A percentile compares a stretch with the other conserved stretches of the same genome.
Evolutionary conservation across 1,140 invertebrate species (phyloP).

Genomic region (Bombus breviceps): DNA sequence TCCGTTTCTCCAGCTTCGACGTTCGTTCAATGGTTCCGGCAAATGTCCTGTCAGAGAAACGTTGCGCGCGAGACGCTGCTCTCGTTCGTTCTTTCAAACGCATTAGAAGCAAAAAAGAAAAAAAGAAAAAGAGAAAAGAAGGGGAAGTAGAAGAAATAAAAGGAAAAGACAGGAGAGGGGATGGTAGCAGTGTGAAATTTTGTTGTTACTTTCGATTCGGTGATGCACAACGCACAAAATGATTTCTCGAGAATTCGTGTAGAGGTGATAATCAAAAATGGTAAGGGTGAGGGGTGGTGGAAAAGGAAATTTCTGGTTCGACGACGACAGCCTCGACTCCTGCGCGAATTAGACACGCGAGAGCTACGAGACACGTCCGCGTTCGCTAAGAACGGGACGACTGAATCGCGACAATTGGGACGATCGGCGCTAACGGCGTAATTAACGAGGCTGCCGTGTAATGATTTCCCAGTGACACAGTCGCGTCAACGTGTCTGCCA

Average conservation of each 20-base stretch:
- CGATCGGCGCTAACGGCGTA: conserved; percentile 56
- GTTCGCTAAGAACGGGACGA: conserved; percentile 35
- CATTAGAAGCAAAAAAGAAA: background rate
- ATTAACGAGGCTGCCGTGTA: conserved; percentile 55
- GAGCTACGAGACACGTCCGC: conserved; percentile 26
- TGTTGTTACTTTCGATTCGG: conserved; percentile 7
- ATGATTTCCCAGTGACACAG: conserved; percentile 57
- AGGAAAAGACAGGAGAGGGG: too few relatives aligned
- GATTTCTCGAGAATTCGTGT: background rate
- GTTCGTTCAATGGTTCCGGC: background rate
- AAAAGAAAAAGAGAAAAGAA: background rate
- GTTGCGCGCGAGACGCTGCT: background rate
- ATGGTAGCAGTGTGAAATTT: background rate
- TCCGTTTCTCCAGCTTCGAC: background rate
- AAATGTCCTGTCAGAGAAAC: background rate
- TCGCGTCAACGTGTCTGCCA: conserved; percentile 55
- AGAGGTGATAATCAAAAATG: too few relatives aligned
- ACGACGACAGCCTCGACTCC: conserved; percentile 26
- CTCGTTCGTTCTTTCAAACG: background rate
- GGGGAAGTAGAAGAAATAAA: background rate
- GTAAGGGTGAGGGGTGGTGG: background rate
- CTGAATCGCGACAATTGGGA: conserved; percentile 51
- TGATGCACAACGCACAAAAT: conserved; percentile 22
- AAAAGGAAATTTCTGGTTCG: background rate
- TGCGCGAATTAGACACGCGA: conserved; percentile 13